Evolutionary conservation across 2,888 invertebrate genomes (phyloP).

Genomic region (Cryptus viduatorius): DNA sequence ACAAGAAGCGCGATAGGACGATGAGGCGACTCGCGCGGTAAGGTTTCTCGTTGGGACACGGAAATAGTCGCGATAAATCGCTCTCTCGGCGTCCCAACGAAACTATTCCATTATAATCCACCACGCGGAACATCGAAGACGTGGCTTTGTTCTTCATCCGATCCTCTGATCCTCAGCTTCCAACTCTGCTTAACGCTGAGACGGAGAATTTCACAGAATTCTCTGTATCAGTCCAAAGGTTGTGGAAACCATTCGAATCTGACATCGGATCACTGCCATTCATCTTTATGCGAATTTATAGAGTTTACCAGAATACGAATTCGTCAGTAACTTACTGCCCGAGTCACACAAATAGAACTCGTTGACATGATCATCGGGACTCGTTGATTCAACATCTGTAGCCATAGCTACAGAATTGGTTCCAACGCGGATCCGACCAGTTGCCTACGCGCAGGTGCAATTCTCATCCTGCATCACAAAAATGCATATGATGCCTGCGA

Average conservation of each 20-base stretch:
- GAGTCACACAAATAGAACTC: slow-evolving; percentile 21
- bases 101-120: slow-evolving; percentile 83
- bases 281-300: slow-evolving; percentile 60
- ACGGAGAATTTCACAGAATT: slow-evolving; percentile 28
- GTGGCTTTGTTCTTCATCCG: slow-evolving; percentile 75
- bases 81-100: slow-evolving; percentile 75
- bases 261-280: slow-evolving; percentile 52
- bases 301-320: slow-evolving; percentile 55
- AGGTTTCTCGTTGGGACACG: slow-evolving; percentile 76
- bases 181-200: neutral
- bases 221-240: slow-evolving; percentile 51
- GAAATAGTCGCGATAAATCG: slow-evolving; percentile 84
- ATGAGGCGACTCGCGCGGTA: slow-evolving; percentile 36
- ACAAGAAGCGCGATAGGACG: slow-evolving; percentile 27
- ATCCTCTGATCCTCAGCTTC: slow-evolving; percentile 30
- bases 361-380: slow-evolving; percentile 9
- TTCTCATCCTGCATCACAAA: neutral
- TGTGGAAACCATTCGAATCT: slow-evolving; percentile 42
- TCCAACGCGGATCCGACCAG: slow-evolving; percentile 10
- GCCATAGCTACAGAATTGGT: slow-evolving; percentile 7
- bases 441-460: slow-evolving; percentile 50
- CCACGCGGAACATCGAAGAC: slow-evolving; percentile 79
- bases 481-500: neutral
- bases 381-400: neutral
- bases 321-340: slow-evolving; percentile 48